Conservation (phyloP, 2,888 invertebrate species). For the Hartigia nigra region DNA sequence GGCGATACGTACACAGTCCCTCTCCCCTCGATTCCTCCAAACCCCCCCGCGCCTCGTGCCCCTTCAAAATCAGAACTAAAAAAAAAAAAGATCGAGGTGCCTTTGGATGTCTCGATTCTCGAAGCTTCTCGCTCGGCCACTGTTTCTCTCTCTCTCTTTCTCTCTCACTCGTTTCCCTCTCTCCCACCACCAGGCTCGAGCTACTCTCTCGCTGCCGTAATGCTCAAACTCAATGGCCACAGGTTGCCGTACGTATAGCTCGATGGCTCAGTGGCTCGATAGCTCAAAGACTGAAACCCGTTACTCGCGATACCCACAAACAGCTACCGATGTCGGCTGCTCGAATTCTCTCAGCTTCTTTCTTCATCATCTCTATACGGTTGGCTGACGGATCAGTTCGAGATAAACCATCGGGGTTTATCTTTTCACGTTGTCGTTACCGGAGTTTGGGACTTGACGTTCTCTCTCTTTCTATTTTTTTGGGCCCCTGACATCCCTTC, state of each 20-base stretch:
- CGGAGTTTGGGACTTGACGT: not conserved
- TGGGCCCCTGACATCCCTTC: constrained; percentile 8
- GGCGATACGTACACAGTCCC: constrained; percentile 25
- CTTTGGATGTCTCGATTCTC: constrained; percentile 6
- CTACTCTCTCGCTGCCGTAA: not conserved
- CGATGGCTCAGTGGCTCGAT: not conserved
- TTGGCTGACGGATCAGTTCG: constrained; percentile 34
- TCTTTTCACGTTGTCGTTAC: not conserved
- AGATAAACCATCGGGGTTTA: constrained; percentile 30
- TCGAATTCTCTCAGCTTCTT: constrained; percentile 6
- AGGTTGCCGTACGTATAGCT: constrained; percentile 15
- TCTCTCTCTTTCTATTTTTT: not conserved
- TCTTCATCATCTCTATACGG: constrained; percentile 15
- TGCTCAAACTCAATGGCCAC: not conserved
- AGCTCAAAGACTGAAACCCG: constrained; percentile 14
- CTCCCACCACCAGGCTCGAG: not conserved
- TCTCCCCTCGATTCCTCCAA: constrained; percentile 8
- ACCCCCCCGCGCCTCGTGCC: constrained; percentile 8
- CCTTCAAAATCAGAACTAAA: constrained; percentile 19
- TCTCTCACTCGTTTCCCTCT: constrained; percentile 1
- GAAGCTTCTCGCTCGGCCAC: not conserved
- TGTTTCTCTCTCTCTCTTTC: constrained; percentile 13
- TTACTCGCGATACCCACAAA: constrained; percentile 23
- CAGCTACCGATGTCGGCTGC: constrained; percentile 21
- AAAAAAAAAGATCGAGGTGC: constrained; percentile 1